phyloP scores from a whole-genome alignment of 2,888 invertebrate species.

The Erebia palarica region DNA sequence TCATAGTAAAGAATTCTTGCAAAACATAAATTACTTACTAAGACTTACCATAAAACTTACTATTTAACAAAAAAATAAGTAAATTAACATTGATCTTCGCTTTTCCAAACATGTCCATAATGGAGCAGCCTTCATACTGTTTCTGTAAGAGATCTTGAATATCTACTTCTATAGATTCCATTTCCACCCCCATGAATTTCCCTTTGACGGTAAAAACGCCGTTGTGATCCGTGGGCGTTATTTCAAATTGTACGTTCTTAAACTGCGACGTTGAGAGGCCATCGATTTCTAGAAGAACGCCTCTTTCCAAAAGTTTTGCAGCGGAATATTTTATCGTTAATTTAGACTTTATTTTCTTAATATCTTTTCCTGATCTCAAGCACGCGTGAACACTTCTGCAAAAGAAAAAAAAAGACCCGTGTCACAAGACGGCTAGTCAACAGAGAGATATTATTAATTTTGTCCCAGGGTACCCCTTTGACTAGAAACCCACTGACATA shows the following conservation, averaged over 20 bases:
- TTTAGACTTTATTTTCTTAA: slow-evolving; percentile 83
- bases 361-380: slow-evolving; percentile 73
- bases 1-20: not conserved
- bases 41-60: slow-evolving; percentile 87
- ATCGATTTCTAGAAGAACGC: slow-evolving; percentile 87
- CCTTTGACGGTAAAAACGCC: slow-evolving; percentile 87
- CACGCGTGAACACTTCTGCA: slow-evolving; percentile 82
- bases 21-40: slow-evolving; percentile 21
- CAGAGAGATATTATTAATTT: too few species aligned
- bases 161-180: slow-evolving; percentile 87
- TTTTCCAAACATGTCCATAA: slow-evolving; percentile 90
- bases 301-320: slow-evolving; percentile 86
- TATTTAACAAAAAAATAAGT: slow-evolving; percentile 87
- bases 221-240: slow-evolving; percentile 84
- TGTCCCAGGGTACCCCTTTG: not conserved
- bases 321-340: slow-evolving; percentile 86
- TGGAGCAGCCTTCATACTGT: slow-evolving; percentile 89
- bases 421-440: too few species aligned
- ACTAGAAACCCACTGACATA: too few species aligned
- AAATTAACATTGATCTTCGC: slow-evolving; percentile 90
- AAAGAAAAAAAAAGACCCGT: not conserved
- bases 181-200: slow-evolving; percentile 89
- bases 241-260: slow-evolving; percentile 89
- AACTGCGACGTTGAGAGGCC: slow-evolving; percentile 86
- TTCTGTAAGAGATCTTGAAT: slow-evolving; percentile 88